phyloP scores from a whole-genome alignment of 2,888 invertebrate species.

The Apamea crenata region DNA sequence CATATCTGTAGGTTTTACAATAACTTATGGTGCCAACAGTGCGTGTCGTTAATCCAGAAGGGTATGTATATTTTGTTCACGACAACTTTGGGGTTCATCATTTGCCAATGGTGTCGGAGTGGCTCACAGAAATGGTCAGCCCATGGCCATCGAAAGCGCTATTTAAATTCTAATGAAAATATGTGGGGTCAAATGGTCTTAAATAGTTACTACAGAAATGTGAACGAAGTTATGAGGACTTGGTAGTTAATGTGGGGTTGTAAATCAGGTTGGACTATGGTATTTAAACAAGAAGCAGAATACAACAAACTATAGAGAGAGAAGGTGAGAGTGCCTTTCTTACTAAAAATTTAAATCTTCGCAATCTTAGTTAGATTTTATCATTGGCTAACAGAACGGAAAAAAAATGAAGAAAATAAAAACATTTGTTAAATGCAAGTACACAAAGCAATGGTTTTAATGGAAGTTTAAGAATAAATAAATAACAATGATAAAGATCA shows the following conservation, averaged over 20 bases:
- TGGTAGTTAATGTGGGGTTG: background rate
- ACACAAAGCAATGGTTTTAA: background rate
- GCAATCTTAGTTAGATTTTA: background rate
- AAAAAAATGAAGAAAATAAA: background rate
- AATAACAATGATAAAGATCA: background rate
- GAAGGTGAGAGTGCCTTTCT: background rate
- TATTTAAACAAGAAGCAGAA: background rate
- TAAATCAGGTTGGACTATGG: background rate
- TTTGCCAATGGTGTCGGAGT: background rate
- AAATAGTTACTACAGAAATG: background rate
- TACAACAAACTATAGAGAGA: background rate
- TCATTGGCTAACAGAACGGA: no score
- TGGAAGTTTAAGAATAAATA: background rate
- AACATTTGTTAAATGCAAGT: background rate
- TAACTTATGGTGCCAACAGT: background rate
- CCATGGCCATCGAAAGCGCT: background rate
- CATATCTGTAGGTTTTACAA: background rate
- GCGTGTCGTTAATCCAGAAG: background rate
- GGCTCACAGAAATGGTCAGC: background rate
- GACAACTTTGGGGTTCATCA: background rate
- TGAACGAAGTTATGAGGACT: background rate
- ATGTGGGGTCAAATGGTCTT: background rate
- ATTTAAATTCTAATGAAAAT: background rate
- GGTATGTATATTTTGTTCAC: background rate
- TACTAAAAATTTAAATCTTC: background rate